A percentile compares a stretch with the other conserved stretches of the same genome.
phyloP scores from a whole-genome alignment of 2,888 invertebrate genomes.

The Micropterix aruncella region DNA sequence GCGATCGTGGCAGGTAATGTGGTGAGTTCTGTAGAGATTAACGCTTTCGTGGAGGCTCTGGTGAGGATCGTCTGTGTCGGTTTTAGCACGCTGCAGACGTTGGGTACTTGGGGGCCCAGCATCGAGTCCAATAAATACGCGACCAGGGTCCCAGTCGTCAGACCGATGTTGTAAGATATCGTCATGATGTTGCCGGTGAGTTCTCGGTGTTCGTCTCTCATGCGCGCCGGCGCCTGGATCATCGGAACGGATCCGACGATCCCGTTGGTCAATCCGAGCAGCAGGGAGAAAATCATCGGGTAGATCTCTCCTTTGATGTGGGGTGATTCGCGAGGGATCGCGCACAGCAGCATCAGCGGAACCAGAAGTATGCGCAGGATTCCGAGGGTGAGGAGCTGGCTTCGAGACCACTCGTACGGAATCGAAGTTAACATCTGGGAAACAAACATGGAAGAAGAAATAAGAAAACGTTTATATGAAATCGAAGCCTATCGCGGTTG shows the following conservation, averaged over 20 bases:
- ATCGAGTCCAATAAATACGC: slow-evolving; percentile 65
- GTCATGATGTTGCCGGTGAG: slow-evolving; percentile 91
- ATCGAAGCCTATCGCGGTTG: no score
- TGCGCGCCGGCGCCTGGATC: slow-evolving; percentile 80
- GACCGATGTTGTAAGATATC: slow-evolving; percentile 74
- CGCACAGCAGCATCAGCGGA: slow-evolving; percentile 70
- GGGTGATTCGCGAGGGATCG: slow-evolving; percentile 62
- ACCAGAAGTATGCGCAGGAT: slow-evolving; percentile 60
- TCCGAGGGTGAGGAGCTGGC: slow-evolving; percentile 62
- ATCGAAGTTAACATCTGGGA: slow-evolving; percentile 59
- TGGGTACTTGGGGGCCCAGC: slow-evolving; percentile 29
- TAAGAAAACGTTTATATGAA: no score
- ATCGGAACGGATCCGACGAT: slow-evolving; percentile 84
- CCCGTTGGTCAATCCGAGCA: slow-evolving; percentile 74
- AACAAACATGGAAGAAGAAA: no score
- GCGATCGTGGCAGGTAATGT: not conserved
- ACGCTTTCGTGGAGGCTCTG: not conserved
- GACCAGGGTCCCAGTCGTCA: slow-evolving; percentile 70
- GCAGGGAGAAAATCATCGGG: slow-evolving; percentile 36
- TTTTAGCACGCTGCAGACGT: not conserved
- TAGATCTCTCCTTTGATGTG: slow-evolving; percentile 48
- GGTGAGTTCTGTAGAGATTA: not conserved
- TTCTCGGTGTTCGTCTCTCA: slow-evolving; percentile 74
- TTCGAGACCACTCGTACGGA: slow-evolving; percentile 72
- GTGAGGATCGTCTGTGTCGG: not conserved